phyloP scores from a whole-genome alignment of 2,797 vertebrate genomes.

The Linurgus olivaceus region DNA sequence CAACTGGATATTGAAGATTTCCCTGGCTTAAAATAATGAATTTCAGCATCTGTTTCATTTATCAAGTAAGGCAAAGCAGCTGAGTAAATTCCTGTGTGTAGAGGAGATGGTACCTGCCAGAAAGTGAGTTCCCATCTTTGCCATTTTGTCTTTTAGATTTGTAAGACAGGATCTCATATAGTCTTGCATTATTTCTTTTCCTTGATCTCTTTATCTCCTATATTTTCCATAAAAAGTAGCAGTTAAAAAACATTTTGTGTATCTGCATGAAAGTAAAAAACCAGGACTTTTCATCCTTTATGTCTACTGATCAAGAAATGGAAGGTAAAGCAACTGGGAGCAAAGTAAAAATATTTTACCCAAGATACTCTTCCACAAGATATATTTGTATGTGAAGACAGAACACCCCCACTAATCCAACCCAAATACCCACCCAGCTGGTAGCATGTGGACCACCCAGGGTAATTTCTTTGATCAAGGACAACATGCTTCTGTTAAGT shows the following conservation, averaged over 20 bases:
- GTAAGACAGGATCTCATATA: not conserved
- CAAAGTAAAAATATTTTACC: not conserved
- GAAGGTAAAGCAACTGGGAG: not conserved
- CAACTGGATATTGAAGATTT: not conserved
- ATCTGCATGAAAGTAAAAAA: not conserved
- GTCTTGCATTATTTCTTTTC: not conserved
- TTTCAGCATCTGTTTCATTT: not conserved
- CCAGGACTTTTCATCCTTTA: not conserved
- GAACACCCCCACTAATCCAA: not conserved
- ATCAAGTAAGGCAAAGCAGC: not conserved
- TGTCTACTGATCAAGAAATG: not conserved
- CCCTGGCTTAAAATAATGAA: not conserved
- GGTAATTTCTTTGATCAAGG: not conserved
- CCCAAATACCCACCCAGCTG: conserved; percentile 16
- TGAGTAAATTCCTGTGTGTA: not conserved
- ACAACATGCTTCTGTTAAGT: not conserved
- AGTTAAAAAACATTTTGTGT: not conserved
- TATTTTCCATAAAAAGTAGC: not conserved
- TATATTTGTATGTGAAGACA: not conserved
- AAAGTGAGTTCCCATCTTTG: not conserved
- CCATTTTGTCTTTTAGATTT: not conserved
- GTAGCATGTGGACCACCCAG: conserved; percentile 41
- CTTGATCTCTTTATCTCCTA: not conserved
- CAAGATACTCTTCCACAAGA: not conserved
- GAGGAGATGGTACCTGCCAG: not conserved